Evolutionary conservation across 2,888 invertebrate species (phyloP).

Genomic region (Alviniconcha strummeri): DNA sequence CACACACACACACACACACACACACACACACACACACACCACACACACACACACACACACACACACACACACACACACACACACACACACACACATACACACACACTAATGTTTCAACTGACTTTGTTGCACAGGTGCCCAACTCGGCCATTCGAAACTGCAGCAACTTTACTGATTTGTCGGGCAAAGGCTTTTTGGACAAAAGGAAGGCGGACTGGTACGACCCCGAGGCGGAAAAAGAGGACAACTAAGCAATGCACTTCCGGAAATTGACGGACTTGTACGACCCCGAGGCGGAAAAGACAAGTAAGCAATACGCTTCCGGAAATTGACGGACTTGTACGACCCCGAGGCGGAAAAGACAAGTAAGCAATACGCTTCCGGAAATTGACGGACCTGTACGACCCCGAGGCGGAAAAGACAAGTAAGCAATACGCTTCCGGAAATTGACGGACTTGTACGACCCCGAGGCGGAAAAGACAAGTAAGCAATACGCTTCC

Average conservation of each 20-base stretch:
- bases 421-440: too few species aligned
- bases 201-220: constrained; percentile 42
- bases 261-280: background rate
- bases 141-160: constrained; percentile 59
- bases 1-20: background rate
- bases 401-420: too few species aligned
- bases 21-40: constrained; percentile 2
- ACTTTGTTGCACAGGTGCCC: constrained; percentile 50
- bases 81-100: background rate
- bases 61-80: constrained; percentile 10
- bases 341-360: too few species aligned
- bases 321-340: too few species aligned
- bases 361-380: too few species aligned
- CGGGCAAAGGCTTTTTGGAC: constrained; percentile 62
- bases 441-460: too few species aligned
- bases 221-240: background rate
- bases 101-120: background rate
- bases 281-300: background rate
- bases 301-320: background rate
- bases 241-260: background rate
- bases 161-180: constrained; percentile 59
- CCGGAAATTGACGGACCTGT: too few species aligned
- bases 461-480: background rate
- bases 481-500: background rate
- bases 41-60: constrained; percentile 2